phyloP scores from a whole-genome alignment of 1,140 invertebrate genomes.

The Chrysopa pallens region DNA sequence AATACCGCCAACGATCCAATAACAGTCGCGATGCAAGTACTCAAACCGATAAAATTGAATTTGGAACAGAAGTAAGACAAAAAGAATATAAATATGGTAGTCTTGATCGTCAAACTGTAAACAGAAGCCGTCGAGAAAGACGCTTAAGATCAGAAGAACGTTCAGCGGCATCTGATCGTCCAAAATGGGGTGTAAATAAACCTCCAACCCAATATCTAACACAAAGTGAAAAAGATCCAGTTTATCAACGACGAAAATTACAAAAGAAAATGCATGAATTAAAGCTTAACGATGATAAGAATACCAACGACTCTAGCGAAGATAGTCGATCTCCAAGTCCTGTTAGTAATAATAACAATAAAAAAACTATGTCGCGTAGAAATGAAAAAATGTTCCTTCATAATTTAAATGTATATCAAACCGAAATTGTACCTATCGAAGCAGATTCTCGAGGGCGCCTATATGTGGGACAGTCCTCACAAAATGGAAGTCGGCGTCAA shows the following conservation, averaged over 20 bases:
- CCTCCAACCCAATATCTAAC: slow-evolving; percentile 53
- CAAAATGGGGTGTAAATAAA: slow-evolving; percentile 47
- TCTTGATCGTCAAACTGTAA: slow-evolving; percentile 15
- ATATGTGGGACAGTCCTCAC: not conserved
- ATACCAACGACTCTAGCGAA: slow-evolving; percentile 28
- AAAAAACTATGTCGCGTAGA: slow-evolving; percentile 17
- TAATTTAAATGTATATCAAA: slow-evolving; percentile 18
- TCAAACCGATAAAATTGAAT: slow-evolving; percentile 36
- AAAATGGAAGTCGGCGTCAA: not conserved
- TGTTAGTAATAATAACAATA: slow-evolving; percentile 7
- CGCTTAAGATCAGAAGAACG: slow-evolving; percentile 28
- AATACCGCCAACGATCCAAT: slow-evolving; percentile 27
- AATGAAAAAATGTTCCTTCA: slow-evolving; percentile 14
- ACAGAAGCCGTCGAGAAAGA: slow-evolving; percentile 26
- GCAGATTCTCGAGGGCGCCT: slow-evolving; percentile 7
- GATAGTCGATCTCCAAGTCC: slow-evolving; percentile 34
- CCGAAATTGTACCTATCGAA: slow-evolving; percentile 19
- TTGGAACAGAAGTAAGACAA: slow-evolving; percentile 7
- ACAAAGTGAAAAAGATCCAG: slow-evolving; percentile 57
- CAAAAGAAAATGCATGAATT: slow-evolving; percentile 31
- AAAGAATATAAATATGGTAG: slow-evolving; percentile 15
- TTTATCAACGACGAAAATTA: slow-evolving; percentile 45
- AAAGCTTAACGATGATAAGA: slow-evolving; percentile 18
- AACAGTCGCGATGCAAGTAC: slow-evolving; percentile 41
- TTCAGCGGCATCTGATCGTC: slow-evolving; percentile 31